phyloP scores from a whole-genome alignment of 2,113 vertebrate genomes.

The Elephas maximus region DNA sequence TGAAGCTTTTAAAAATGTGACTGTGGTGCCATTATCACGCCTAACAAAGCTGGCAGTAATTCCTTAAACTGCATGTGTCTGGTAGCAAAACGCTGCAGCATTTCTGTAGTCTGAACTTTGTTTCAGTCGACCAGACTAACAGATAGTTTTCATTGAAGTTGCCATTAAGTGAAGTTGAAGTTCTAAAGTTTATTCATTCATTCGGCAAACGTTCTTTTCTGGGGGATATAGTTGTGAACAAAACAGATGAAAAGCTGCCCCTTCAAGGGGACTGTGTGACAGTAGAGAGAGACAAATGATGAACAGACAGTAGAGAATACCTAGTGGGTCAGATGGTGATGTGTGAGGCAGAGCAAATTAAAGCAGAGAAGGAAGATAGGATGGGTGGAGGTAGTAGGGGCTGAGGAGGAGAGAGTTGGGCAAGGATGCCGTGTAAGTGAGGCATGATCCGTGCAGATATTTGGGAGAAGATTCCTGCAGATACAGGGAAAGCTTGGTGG shows the following conservation, averaged over 20 bases:
- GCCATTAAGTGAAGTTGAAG: background rate
- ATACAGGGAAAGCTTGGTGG: background rate
- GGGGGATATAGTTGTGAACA: background rate
- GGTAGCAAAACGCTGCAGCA: background rate
- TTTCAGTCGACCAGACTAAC: background rate
- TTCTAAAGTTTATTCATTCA: background rate
- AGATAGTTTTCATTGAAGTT: background rate
- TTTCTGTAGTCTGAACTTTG: background rate
- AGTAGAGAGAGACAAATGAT: background rate
- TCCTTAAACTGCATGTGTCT: background rate
- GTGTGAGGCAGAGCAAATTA: background rate
- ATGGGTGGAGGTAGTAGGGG: background rate
- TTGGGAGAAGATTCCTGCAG: fast-evolving
- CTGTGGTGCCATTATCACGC: background rate
- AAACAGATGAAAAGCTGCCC: background rate
- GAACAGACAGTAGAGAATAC: no score
- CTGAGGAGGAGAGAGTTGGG: background rate
- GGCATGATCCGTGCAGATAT: background rate
- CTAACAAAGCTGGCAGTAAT: background rate
- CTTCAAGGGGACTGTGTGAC: background rate
- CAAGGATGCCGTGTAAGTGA: background rate
- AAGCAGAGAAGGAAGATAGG: background rate
- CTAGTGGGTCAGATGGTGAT: background rate
- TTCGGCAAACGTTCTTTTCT: background rate
- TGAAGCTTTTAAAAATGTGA: background rate